These are phyloP conservation scores for Struthidea cinerea DNA, from an alignment of 2,113 vertebrate genomes.

Conservation along the genomic window DNA sequence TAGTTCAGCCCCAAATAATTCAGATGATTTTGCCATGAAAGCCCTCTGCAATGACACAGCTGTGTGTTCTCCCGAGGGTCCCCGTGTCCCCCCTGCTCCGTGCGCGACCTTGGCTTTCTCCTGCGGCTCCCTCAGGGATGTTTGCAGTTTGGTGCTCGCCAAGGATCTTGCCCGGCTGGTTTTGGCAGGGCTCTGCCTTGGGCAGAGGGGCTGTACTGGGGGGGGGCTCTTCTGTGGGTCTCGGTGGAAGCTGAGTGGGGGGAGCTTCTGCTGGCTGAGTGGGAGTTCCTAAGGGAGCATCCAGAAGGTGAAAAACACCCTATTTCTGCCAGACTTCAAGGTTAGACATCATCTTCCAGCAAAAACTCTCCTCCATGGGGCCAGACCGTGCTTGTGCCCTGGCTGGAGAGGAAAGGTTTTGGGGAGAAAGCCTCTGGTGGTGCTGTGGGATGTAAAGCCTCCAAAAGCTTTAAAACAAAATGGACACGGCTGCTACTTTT, in stretches of 20 bases:
- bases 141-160: fast-evolving
- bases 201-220: fast-evolving
- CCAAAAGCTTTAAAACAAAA: neutral
- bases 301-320: neutral
- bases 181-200: neutral
- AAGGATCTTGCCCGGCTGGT: neutral
- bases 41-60: fast-evolving
- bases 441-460: neutral
- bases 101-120: neutral
- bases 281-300: neutral
- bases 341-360: neutral
- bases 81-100: fast-evolving
- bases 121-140: neutral
- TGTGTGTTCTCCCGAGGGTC: neutral
- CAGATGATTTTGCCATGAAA: neutral
- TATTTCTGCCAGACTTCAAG: neutral
- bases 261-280: neutral
- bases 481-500: fast-evolving
- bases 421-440: neutral
- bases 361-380: fast-evolving
- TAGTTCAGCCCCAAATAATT: neutral
- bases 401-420: neutral
- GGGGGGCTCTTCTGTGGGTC: neutral
- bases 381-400: neutral
- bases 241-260: neutral